Evolutionary conservation across 2,113 vertebrate genomes (phyloP), one percentile per base, ranked within the genome.

Genomic region (Callospermophilus lateralis): DNA sequence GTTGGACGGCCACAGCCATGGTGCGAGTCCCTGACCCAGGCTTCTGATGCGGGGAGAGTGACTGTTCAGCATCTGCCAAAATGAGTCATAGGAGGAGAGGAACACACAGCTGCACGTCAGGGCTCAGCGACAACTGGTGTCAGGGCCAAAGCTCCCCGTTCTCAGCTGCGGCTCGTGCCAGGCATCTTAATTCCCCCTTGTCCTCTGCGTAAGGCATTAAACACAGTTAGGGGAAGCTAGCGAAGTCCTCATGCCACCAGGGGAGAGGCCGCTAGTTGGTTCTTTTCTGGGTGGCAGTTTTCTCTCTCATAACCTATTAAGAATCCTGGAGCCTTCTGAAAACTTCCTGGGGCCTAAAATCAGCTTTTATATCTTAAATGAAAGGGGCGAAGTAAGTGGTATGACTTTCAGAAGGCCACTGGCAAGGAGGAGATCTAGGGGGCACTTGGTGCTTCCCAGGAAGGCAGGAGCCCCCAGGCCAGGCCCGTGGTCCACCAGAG

Each of bases 171-270:
- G 48, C 91, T 98, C 86, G 26, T 94, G 58, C 26, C 37, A 98
- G 96, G 96, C 72, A 86, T 92, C 61, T 95, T 96, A 98, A 97
- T 95, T 97, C 28, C 9, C 32, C 32, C 10, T 94, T 96, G n/a
- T 67, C 93, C 79, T 73, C 55, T 42, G 22, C 81, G 28, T 79
- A 95, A 96, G 84, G 37, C 78, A 48, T 80, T 97, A 96, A 89
- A 42, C 15, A 85, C 2, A 89, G 63, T 63, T 78, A 8, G 10
- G 3, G 17, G 61, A n/a, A 61, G 94, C 89, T 77, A 55, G n/a
- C 84, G 90, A 79, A 70, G 45, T 78, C 78, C 65, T 12, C 22
- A 30, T 37, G 61, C 77, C 16, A 32, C 37, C 37, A 10, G 53
- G 17, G 28, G 17, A 87, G 85, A 15, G 6, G 37, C 8, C 15